Percentiles rank a stretch among this genome's conserved stretches.
Evolutionary conservation across 1,140 invertebrate species (phyloP).

Genomic region (Drosophila busckii): DNA sequence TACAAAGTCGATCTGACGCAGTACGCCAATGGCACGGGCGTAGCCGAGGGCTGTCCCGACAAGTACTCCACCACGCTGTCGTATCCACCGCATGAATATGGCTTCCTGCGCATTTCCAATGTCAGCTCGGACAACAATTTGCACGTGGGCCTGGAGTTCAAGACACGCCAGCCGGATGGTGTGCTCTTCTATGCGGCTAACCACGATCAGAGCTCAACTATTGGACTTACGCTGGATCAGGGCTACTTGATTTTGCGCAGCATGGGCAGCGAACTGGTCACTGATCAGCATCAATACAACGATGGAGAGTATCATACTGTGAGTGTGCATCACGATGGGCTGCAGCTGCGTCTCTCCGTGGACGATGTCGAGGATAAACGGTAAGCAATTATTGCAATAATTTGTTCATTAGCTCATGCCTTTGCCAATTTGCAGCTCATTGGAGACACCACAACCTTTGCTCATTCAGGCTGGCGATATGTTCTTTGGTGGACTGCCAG

Average conservation of each 20-base stretch:
- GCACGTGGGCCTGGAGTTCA: constrained; percentile 93
- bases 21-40: constrained; percentile 88
- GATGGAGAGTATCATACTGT: constrained; percentile 97
- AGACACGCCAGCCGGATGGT: constrained; percentile 87
- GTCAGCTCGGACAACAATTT: constrained; percentile 81
- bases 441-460: constrained; percentile 80
- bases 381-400: constrained; percentile 77
- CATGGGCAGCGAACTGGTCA: constrained; percentile 82
- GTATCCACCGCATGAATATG: constrained; percentile 80
- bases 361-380: constrained; percentile 88
- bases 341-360: constrained; percentile 86
- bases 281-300: constrained; percentile 85
- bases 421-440: constrained; percentile 10
- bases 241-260: constrained; percentile 86
- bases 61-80: constrained; percentile 79
- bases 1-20: constrained; percentile 88
- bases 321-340: constrained; percentile 86
- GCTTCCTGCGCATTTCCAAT: constrained; percentile 84
- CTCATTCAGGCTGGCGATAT: constrained; percentile 84
- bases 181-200: constrained; percentile 88
- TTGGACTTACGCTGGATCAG: constrained; percentile 85
- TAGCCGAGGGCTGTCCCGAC: constrained; percentile 90
- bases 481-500: constrained; percentile 92
- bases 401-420: not conserved
- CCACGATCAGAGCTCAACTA: constrained; percentile 82